phyloP scores from a whole-genome alignment of 2,113 vertebrate genomes.

The Syrrhaptes paradoxus region DNA sequence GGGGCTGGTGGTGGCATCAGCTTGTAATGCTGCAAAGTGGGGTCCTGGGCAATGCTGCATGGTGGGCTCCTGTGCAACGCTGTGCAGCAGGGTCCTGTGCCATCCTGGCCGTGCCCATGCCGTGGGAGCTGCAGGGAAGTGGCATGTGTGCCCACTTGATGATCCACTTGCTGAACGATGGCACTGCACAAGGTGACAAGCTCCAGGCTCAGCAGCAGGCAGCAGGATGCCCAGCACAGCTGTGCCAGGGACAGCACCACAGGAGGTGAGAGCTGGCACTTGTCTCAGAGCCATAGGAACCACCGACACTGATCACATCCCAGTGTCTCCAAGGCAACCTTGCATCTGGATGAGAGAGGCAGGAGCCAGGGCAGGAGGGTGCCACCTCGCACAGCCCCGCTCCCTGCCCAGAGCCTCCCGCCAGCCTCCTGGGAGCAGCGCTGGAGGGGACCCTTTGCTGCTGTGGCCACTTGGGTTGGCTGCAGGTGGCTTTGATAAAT shows the following conservation, averaged over 20 bases:
- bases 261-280: not conserved
- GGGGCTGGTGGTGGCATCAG: not conserved
- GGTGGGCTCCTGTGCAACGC: no score
- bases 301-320: not conserved
- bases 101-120: not conserved
- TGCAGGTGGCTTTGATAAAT: not conserved
- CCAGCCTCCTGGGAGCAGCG: rapidly evolving
- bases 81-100: not conserved
- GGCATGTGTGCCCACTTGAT: rapidly evolving
- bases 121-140: not conserved
- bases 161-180: not conserved
- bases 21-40: no score
- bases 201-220: not conserved
- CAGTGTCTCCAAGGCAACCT: not conserved
- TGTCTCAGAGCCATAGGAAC: not conserved
- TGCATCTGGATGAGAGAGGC: not conserved
- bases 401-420: not conserved
- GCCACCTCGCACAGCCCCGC: not conserved
- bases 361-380: not conserved
- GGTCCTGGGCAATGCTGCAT: no score
- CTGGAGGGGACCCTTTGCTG: not conserved
- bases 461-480: not conserved
- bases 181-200: no score
- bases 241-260: not conserved
- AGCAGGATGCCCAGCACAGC: not conserved